Base-by-base conservation (phyloP, 2,797 vertebrate species). In the Acipenser ruthenus region DNA sequence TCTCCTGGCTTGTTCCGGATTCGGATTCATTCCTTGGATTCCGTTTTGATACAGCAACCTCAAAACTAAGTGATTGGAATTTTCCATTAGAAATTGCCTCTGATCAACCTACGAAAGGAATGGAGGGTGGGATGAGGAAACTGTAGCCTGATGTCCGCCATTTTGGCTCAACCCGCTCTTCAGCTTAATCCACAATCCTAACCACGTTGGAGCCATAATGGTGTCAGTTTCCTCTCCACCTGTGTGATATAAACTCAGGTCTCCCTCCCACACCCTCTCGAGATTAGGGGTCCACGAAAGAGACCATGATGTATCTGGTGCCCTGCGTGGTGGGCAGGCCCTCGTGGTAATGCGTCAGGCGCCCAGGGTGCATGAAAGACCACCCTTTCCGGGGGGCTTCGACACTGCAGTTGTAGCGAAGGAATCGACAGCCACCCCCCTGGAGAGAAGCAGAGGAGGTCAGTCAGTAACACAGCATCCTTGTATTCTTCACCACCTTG, bases 221-320 rank as follows among this genome's bases (percentile, higher is more conserved):
- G 60, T 1, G 18, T 1, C 13, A 18, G 47, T 55, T 12, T 12
- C 15, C 6, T 1, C 3, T 49, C 4, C 4, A 18, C 0, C n/a
- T 6, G 9, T 55, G n/a, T 7, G 6, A 55, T 7, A 55, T 6
- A 55, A 55, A 55, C n/a, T 6, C 12, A n/a, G 9, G 52, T 9
- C 52, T 55, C 15, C 8, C 52, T 53, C 8, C 12, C 8, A 12
- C 52, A 53, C 52, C 9, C n/a, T 55, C 52, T n/a, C 52, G 1
- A 55, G 52, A 9, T 70, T 76, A 95, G 8, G 94, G 94, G 75
- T 95, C 94, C 0, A 95, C 93, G 4, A 95, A 95, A 50, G 94
- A 94, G 70, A 95, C 93, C 92, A 94, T 92, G 83, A 95, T 95
- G 81, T 95, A 95, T 47, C 94, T 78, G 1, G 93, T 95, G 4